Evolutionary conservation across 2,888 invertebrate genomes (phyloP).

Genomic region (Drosophila cognata): DNA sequence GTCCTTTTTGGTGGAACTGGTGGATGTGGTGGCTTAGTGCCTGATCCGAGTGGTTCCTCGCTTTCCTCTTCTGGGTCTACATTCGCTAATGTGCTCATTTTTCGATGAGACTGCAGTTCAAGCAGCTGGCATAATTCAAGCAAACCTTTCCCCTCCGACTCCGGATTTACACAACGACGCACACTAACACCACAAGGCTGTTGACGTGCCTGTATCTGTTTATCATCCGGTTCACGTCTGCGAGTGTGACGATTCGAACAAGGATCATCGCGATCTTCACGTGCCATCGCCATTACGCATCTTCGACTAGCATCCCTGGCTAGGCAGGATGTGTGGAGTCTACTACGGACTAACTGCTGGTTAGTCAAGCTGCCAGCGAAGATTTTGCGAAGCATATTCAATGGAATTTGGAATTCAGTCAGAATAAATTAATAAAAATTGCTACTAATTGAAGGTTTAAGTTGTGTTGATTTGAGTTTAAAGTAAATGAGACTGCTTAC

Average conservation of each 20-base stretch:
- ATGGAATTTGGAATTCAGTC: slow-evolving; percentile 23
- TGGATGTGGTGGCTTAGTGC: neutral
- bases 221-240: slow-evolving; percentile 1
- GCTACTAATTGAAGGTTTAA: neutral
- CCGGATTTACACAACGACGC: neutral
- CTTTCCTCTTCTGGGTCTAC: neutral
- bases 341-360: neutral
- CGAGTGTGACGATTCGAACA: neutral
- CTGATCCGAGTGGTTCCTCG: too few species aligned
- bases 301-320: neutral
- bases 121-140: neutral
- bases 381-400: slow-evolving; percentile 26
- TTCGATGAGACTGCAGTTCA: neutral
- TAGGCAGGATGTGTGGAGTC: too few species aligned
- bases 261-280: neutral
- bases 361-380: neutral
- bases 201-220: slow-evolving; percentile 4
- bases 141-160: neutral
- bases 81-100: neutral
- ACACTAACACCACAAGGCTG: neutral
- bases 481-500: neutral
- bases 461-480: neutral
- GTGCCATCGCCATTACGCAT: too few species aligned
- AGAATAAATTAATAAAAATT: neutral
- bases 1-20: neutral